Evolutionary conservation across 2,888 invertebrate species (phyloP).

Genomic region (Apamea epomidion): DNA sequence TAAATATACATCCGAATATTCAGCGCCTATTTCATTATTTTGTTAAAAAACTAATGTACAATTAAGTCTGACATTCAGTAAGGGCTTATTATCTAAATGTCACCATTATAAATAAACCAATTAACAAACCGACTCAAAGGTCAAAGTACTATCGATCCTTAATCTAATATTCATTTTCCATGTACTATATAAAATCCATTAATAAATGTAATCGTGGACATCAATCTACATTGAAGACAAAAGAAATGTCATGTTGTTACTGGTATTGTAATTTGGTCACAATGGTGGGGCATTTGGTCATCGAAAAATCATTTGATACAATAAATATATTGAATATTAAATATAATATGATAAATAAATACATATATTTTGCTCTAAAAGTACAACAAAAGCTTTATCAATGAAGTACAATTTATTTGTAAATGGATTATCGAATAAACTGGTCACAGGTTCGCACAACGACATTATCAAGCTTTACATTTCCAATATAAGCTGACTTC

Average conservation of each 20-base stretch:
- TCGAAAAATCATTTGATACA: not conserved
- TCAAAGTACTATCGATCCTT: constrained; percentile 34
- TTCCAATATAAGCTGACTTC: too few species aligned
- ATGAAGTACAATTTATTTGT: too few species aligned
- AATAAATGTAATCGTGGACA: constrained; percentile 16
- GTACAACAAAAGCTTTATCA: too few species aligned
- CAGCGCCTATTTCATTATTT: not conserved
- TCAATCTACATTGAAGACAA: constrained; percentile 14
- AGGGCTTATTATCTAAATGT: not conserved
- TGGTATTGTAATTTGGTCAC: not conserved
- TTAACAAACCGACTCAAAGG: constrained; percentile 11
- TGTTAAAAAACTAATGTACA: not conserved
- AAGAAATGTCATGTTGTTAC: constrained; percentile 6
- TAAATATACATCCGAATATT: not conserved
- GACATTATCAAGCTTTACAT: too few species aligned
- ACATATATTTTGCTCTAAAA: too few species aligned
- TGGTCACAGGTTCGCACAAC: too few species aligned
- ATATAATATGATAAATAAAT: too few species aligned
- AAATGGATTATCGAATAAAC: too few species aligned
- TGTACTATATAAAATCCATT: constrained; percentile 2
- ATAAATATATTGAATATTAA: too few species aligned
- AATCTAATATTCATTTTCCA: constrained; percentile 38
- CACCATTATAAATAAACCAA: constrained; percentile 30
- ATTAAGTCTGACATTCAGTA: constrained; percentile 32
- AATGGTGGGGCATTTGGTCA: not conserved